Evolutionary conservation across 1,140 invertebrate genomes (phyloP).

Genomic region (Drosophila nigromelanica): DNA sequence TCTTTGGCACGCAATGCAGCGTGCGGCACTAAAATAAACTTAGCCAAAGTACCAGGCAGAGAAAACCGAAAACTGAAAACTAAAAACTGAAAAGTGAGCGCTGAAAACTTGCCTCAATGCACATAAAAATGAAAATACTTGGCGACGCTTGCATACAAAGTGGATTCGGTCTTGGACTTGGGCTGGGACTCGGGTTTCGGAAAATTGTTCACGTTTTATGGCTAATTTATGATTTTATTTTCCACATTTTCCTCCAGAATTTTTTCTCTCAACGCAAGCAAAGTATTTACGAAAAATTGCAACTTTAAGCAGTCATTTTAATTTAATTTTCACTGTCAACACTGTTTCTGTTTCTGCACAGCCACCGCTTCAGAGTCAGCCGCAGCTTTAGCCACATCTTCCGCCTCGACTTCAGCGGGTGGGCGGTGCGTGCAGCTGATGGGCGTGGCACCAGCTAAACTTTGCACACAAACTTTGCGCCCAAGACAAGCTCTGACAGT

Average conservation of each 20-base stretch:
- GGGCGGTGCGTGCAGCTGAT: conserved; percentile 19
- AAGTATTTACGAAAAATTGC: conserved; percentile 32
- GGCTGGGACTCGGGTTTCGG: not conserved
- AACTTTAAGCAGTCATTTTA: conserved; percentile 51
- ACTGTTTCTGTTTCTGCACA: conserved; percentile 4
- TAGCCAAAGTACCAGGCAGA: conserved; percentile 47
- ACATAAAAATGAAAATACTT: conserved; percentile 79
- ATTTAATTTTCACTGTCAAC: conserved; percentile 47
- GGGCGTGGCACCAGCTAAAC: conserved; percentile 40
- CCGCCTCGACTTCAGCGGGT: conserved; percentile 1
- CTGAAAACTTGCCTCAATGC: conserved; percentile 61
- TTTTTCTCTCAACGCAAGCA: conserved; percentile 1
- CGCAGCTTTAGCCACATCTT: conserved; percentile 8
- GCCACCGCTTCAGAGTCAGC: not conserved
- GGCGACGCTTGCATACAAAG: conserved; percentile 62
- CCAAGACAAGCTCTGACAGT: conserved; percentile 76
- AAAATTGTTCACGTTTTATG: conserved; percentile 56
- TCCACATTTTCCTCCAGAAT: conserved; percentile 10
- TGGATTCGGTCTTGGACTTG: not conserved
- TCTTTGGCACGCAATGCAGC: conserved; percentile 65
- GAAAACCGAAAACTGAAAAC: conserved; percentile 27
- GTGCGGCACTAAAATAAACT: conserved; percentile 60
- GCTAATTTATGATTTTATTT: conserved; percentile 68
- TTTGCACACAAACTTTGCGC: conserved; percentile 60
- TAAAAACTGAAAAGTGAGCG: conserved; percentile 17